Percentiles rank a stretch among this genome's conserved stretches.
phyloP scores from a whole-genome alignment of 2,888 invertebrate species.

The Trachelus troglodyta region DNA sequence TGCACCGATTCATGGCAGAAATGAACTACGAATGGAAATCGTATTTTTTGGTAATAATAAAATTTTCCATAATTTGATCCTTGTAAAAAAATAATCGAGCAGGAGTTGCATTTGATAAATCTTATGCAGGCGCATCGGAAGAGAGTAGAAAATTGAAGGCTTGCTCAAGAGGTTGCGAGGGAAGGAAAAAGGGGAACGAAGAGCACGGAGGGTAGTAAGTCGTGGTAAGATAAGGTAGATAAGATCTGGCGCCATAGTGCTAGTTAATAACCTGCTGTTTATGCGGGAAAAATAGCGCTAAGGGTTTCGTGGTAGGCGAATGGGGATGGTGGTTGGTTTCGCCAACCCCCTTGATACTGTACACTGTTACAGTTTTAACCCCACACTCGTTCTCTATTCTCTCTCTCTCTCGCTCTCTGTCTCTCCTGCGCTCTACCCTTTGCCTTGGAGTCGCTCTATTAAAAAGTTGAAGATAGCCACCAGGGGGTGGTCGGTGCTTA shows the following conservation, averaged over 20 bases:
- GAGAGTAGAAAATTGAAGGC: not conserved
- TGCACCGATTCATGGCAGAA: no score
- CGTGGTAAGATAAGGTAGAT: slow-evolving; percentile 50
- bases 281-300: slow-evolving; percentile 50
- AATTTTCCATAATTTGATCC: no score
- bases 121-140: not conserved
- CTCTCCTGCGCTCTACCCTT: slow-evolving; percentile 4
- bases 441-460: slow-evolving; percentile 41
- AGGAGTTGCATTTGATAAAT: no score
- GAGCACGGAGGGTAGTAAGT: slow-evolving; percentile 20
- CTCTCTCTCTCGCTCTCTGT: not conserved
- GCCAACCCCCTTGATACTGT: slow-evolving; percentile 2
- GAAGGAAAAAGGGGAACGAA: not conserved
- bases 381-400: not conserved
- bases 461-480: slow-evolving; percentile 52
- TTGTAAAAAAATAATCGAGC: no score
- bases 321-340: slow-evolving; percentile 21
- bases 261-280: slow-evolving; percentile 56
- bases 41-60: no score
- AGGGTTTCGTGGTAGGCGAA: slow-evolving; percentile 14
- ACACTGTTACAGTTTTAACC: slow-evolving; percentile 7
- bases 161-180: not conserved
- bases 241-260: slow-evolving; percentile 48
- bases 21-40: no score
- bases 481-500: slow-evolving; percentile 32